Conservation (phyloP, 1,140 invertebrate species). For the Scylla paramamosain region DNA sequence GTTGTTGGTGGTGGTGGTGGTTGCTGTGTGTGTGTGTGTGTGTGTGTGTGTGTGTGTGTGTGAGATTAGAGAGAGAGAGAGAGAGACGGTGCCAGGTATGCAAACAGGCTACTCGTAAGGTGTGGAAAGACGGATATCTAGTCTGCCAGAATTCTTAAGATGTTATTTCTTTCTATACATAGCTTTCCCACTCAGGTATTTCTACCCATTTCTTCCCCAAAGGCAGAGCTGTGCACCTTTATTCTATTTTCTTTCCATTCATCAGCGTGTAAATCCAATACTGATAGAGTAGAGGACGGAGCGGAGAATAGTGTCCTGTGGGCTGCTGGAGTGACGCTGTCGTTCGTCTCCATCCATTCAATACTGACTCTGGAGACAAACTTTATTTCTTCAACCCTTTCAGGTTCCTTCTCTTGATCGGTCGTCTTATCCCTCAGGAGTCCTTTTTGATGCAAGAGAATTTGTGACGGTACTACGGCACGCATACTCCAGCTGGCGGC, state of each 20-base stretch:
- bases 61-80: neutral
- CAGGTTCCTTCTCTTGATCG: neutral
- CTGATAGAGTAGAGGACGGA: neutral
- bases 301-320: neutral
- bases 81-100: neutral
- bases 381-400: neutral
- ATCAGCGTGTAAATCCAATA: neutral
- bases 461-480: neutral
- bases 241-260: neutral
- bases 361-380: neutral
- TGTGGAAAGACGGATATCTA: neutral
- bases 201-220: neutral
- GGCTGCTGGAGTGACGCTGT: neutral
- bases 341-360: conserved; percentile 19
- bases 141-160: neutral
- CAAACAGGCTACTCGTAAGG: neutral
- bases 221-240: neutral
- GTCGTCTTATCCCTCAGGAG: neutral
- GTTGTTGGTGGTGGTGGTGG: neutral
- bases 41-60: neutral
- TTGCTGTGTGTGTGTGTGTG: neutral
- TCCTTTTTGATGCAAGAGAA: neutral
- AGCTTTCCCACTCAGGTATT: too few species aligned
- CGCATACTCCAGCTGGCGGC: neutral
- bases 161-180: neutral